Percentiles rank a stretch among this genome's conserved stretches.
Evolutionary conservation across 2,888 invertebrate species (phyloP).

Genomic region (Drosophila merina): DNA sequence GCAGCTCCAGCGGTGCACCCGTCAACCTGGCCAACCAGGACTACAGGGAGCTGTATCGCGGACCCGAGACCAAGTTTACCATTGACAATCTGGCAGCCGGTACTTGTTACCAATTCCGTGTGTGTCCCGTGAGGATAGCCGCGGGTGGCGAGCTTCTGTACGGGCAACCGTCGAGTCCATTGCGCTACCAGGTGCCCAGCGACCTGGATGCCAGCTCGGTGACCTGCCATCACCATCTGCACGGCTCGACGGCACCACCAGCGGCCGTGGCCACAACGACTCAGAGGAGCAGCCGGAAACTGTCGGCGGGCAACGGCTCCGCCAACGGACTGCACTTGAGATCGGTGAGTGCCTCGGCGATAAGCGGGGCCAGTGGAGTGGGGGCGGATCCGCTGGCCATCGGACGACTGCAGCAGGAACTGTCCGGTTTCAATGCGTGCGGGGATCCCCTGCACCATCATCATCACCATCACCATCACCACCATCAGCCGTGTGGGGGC

Average conservation of each 20-base stretch:
- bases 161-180: constrained; percentile 89
- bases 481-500: constrained; percentile 56
- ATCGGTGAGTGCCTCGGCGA: constrained; percentile 82
- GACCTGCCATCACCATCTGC: constrained; percentile 59
- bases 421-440: constrained; percentile 80
- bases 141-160: constrained; percentile 85
- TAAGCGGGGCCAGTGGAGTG: constrained; percentile 65
- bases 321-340: constrained; percentile 70
- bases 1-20: constrained; percentile 39
- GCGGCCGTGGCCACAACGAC: constrained; percentile 54
- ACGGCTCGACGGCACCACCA: constrained; percentile 50
- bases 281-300: constrained; percentile 80
- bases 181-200: constrained; percentile 84
- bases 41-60: constrained; percentile 87
- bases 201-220: constrained; percentile 71
- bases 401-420: constrained; percentile 69
- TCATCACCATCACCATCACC: constrained; percentile 82
- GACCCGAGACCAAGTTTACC: constrained; percentile 86
- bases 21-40: constrained; percentile 61
- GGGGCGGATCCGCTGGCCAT: constrained; percentile 62
- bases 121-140: constrained; percentile 89
- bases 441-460: constrained; percentile 81
- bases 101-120: constrained; percentile 90
- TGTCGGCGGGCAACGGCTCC: constrained; percentile 53
- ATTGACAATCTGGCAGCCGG: constrained; percentile 90